A percentile compares a stretch with the other conserved stretches of the same genome.
These are phyloP conservation scores for Uria lomvia DNA, from an alignment of 2,113 vertebrate species.

Conservation along the genomic window DNA sequence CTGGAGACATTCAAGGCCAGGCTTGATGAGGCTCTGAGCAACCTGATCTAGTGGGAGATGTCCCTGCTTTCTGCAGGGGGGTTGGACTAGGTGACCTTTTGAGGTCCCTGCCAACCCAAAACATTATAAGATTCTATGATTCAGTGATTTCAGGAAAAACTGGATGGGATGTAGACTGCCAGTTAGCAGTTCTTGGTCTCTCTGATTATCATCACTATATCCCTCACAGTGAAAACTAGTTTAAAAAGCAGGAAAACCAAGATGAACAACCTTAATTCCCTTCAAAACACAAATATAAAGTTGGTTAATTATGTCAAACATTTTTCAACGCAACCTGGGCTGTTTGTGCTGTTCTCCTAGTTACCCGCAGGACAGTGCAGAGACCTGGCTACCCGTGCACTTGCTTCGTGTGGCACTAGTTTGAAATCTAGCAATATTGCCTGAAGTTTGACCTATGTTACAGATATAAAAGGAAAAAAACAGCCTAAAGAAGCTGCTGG, in stretches of 20 bases:
- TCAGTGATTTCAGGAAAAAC: not conserved
- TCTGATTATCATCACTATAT: not conserved
- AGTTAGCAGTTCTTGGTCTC: not conserved
- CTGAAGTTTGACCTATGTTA: not conserved
- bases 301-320: not conserved
- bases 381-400: not conserved
- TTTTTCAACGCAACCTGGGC: not conserved
- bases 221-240: not conserved
- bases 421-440: not conserved
- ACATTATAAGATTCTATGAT: too few species aligned
- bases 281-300: not conserved
- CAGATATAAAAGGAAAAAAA: not conserved
- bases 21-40: too few species aligned
- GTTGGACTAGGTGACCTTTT: too few species aligned
- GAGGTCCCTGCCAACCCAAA: too few species aligned
- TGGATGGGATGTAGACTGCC: not conserved
- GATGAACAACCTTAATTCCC: not conserved
- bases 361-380: not conserved
- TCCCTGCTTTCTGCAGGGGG: too few species aligned
- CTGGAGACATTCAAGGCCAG: too few species aligned
- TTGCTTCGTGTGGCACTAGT: not conserved
- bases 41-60: too few species aligned
- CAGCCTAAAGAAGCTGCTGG: not conserved
- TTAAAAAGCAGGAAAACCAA: not conserved
- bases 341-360: not conserved